Percentiles rank a stretch among this genome's conserved stretches.
These are phyloP conservation scores for Eustalomyia histrio DNA, from an alignment of 2,888 invertebrate species.

Conservation along the genomic window DNA sequence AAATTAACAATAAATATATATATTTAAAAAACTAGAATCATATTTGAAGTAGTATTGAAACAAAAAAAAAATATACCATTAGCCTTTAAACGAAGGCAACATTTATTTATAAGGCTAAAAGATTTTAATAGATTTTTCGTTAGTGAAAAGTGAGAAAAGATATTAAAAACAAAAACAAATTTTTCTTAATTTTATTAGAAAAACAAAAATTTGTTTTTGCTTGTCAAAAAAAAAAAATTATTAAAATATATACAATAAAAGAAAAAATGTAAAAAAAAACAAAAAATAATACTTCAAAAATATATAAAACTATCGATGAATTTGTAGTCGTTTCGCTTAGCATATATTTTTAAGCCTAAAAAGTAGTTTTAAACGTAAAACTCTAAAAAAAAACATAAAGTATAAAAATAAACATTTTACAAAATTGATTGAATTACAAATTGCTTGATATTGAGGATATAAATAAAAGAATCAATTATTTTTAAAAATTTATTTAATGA, in stretches of 20 bases:
- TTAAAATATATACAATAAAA: slow-evolving; percentile 1
- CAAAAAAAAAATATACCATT: background rate
- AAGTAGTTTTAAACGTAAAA: slow-evolving; percentile 45
- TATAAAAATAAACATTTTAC: slow-evolving; percentile 20
- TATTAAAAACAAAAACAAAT: slow-evolving; percentile 16
- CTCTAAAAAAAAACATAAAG: slow-evolving; percentile 28
- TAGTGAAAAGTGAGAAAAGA: background rate
- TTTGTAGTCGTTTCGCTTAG: slow-evolving; percentile 45
- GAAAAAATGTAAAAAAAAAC: slow-evolving; percentile 7
- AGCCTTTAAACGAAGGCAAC: background rate
- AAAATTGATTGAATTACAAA: slow-evolving; percentile 49
- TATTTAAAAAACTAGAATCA: background rate
- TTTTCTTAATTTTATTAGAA: slow-evolving; percentile 17
- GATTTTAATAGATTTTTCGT: background rate
- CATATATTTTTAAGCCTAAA: slow-evolving; percentile 43
- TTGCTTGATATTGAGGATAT: slow-evolving; percentile 38
- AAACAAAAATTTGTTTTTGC: slow-evolving; percentile 29
- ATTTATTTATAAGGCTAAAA: background rate
- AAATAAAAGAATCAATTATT: slow-evolving; percentile 30
- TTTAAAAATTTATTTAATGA: background rate
- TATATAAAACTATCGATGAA: slow-evolving; percentile 32
- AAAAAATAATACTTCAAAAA: slow-evolving; percentile 28
- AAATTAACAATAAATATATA: background rate
- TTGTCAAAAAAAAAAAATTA: background rate
- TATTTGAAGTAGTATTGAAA: slow-evolving; percentile 28